These are phyloP conservation scores for Cetonia aurata DNA, from an alignment of 2,888 invertebrate genomes.

Conservation along the genomic window DNA sequence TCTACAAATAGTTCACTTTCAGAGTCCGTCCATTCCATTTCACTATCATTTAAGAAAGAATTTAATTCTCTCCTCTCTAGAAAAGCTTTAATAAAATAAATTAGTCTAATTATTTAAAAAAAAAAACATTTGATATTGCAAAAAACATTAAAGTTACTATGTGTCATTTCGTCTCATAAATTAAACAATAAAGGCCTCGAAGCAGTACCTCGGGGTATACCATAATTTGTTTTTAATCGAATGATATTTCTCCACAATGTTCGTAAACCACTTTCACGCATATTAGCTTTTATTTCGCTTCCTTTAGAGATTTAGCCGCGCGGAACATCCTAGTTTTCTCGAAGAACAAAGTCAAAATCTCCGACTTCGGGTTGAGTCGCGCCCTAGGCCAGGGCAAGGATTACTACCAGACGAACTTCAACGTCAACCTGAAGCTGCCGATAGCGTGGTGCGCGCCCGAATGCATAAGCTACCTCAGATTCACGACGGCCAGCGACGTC, in stretches of 20 bases:
- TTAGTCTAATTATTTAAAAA: no score
- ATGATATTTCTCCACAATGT: not conserved
- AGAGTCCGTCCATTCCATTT: no score
- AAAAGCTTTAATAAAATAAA: no score
- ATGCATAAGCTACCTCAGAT: conserved; percentile 94
- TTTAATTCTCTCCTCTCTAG: no score
- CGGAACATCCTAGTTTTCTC: conserved; percentile 97
- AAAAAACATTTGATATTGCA: no score
- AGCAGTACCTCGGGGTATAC: not conserved
- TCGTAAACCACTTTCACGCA: no score
- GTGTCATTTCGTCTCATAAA: no score
- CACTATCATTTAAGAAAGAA: no score
- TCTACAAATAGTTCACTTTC: no score
- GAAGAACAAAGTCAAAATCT: conserved; percentile 97
- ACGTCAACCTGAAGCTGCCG: conserved; percentile 95
- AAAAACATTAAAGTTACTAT: no score
- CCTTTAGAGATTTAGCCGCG: conserved; percentile 90
- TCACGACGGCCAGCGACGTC: conserved; percentile 96
- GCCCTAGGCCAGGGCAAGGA: conserved; percentile 98
- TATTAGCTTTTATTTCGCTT: no score
- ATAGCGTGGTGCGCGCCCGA: conserved; percentile 99
- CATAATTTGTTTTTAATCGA: not conserved
- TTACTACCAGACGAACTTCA: conserved; percentile 98
- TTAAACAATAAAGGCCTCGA: not conserved
- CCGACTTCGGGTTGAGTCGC: conserved; percentile 96